Percentiles rank a stretch among this genome's conserved stretches.
Conservation (phyloP, 2,888 invertebrate species). For the Xanthorhoe spadicearia region DNA sequence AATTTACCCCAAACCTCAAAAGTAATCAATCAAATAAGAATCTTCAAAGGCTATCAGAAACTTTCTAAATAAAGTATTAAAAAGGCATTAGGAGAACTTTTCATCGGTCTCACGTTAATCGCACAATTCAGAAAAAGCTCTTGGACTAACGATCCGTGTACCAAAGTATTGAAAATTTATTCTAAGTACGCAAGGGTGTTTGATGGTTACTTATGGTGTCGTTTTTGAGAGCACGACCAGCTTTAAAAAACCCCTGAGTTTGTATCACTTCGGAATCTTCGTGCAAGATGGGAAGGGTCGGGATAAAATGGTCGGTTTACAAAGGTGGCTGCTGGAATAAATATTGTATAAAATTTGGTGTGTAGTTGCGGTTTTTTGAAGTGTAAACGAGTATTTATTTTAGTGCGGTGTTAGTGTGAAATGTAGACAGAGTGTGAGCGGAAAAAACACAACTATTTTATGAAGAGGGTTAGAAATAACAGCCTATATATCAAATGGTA, state of each 20-base stretch:
- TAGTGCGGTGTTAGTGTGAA: constrained; percentile 69
- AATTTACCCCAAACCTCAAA: constrained; percentile 39
- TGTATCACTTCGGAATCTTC: constrained; percentile 22
- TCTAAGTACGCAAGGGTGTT: constrained; percentile 75
- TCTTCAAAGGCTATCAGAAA: constrained; percentile 43
- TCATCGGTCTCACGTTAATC: constrained; percentile 55
- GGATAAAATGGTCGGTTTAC: constrained; percentile 46
- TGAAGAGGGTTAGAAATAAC: not conserved
- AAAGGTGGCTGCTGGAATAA: constrained; percentile 63
- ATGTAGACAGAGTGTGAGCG: constrained; percentile 60
- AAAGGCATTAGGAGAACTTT: constrained; percentile 72
- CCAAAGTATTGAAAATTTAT: constrained; percentile 81
- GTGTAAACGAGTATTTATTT: constrained; percentile 76
- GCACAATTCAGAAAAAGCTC: constrained; percentile 60
- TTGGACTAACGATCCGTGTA: constrained; percentile 76
- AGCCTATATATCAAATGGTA: not conserved
- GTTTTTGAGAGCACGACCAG: constrained; percentile 60
- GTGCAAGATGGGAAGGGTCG: constrained; percentile 46
- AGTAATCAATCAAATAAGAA: constrained; percentile 59
- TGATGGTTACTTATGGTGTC: constrained; percentile 78
- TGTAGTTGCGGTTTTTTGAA: constrained; percentile 71
- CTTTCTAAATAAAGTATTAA: constrained; percentile 70
- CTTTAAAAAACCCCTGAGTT: constrained; percentile 48
- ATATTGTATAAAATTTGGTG: constrained; percentile 69
- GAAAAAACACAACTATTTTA: constrained; percentile 12